Conservation (phyloP, 2,797 vertebrate species). For the Ceyx erithaca region DNA sequence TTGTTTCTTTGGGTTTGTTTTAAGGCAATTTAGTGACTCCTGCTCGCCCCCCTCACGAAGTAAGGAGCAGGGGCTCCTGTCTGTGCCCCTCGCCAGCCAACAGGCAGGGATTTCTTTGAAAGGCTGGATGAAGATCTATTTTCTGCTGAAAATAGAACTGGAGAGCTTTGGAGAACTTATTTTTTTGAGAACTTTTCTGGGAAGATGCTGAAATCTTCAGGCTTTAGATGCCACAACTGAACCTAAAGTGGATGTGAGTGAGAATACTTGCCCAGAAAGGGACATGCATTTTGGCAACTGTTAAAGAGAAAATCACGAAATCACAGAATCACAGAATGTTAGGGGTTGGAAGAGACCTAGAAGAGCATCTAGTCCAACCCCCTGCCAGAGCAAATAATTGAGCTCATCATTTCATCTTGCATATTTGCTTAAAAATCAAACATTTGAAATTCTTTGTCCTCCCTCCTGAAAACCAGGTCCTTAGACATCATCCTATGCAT, state of each 20-base stretch:
- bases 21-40: neutral
- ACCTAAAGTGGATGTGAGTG: neutral
- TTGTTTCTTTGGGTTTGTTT: neutral
- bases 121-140: neutral
- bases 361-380: too few species aligned
- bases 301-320: neutral
- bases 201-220: neutral
- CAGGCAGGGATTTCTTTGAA: neutral
- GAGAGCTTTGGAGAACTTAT: too few species aligned
- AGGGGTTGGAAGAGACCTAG: too few species aligned
- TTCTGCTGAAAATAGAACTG: neutral
- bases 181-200: neutral
- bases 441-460: neutral
- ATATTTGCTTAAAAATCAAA: neutral
- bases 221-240: neutral
- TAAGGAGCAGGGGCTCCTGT: neutral
- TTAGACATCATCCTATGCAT: neutral
- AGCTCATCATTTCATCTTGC: neutral
- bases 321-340: too few species aligned
- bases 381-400: neutral
- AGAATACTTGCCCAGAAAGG: neutral
- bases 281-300: neutral
- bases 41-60: neutral
- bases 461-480: neutral
- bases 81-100: fast-evolving